Evolutionary conservation across 2,797 vertebrate genomes (phyloP), one percentile per base, ranked within the genome.

Genomic region (Mus spretus): DNA sequence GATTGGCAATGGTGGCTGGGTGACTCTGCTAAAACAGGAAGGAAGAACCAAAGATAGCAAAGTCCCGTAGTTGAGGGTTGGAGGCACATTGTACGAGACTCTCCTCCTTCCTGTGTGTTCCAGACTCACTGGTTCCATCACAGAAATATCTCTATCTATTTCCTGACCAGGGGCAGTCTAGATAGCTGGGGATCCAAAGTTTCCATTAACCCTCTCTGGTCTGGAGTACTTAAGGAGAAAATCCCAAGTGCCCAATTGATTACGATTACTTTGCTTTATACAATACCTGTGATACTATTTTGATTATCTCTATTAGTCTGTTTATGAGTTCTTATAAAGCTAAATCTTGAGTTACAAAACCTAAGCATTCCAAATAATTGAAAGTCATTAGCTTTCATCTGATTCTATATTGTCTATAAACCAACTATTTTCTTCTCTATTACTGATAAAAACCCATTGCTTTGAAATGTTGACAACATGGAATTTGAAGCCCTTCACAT

Each of bases 241-340:
- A 40, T 93, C 12, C 47, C 15, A 91, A 28, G 70, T 79, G 19
- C n/a, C 19, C 50, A 91, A 44, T 77, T 96, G 63, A 79, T 93
- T 89, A 50, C 28, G 44, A 72, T 93, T 93, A 81, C 24, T 72
- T 94, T 97, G 31, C 20, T 75, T 15, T 93, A 77, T 88, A 28
- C 26, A 90, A 26, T 91, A 65, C 81, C 53, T 44, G 26, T 40
- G 86, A 34, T 85, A 70, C 28, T 79, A 74, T 83, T 87, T 95
- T 87, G 63, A 91, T 96, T 89, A 77, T 95, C 93, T 91, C 19
- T 85, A 67, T 95, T 79, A 85, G 24, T 77, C 40, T 91, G 47
- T 59, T 93, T 95, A 34, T 84, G 80, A 96, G 74, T 63, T 84
- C 92, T 96, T 82, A 50, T 11, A 97, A 65, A 94, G 7, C 47